Conservation (phyloP, 1,140 invertebrate species). For the Mya arenaria region DNA sequence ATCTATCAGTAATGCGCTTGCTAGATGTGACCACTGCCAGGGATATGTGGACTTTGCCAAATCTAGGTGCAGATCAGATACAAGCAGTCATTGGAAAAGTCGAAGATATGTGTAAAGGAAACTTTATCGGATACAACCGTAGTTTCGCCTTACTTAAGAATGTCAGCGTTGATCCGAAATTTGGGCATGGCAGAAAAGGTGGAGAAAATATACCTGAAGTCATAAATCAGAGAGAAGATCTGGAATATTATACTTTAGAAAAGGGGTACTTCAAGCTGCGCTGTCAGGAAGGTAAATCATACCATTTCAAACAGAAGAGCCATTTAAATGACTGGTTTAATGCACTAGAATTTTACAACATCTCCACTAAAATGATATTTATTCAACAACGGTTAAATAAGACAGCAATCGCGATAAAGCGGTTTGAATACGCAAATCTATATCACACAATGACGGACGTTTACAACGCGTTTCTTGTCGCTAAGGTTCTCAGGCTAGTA, state of each 20-base stretch:
- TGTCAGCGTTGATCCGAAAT: slow-evolving; percentile 56
- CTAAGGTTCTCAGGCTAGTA: slow-evolving; percentile 65
- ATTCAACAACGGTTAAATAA: neutral
- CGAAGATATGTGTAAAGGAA: slow-evolving; percentile 48
- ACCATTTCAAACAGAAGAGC: slow-evolving; percentile 41
- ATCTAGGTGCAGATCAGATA: too few species aligned
- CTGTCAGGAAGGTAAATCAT: slow-evolving; percentile 28
- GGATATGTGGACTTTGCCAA: too few species aligned
- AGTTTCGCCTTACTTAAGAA: slow-evolving; percentile 61
- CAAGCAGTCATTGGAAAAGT: too few species aligned
- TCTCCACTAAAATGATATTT: neutral
- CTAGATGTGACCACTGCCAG: too few species aligned
- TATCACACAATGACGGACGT: slow-evolving; percentile 79
- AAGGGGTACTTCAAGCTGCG: slow-evolving; percentile 67
- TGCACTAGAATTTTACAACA: slow-evolving; percentile 19
- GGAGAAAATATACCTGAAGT: slow-evolving; percentile 73
- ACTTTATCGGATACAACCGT: slow-evolving; percentile 55
- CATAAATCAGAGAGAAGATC: slow-evolving; percentile 70
- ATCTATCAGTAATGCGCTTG: too few species aligned
- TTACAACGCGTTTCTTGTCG: slow-evolving; percentile 75
- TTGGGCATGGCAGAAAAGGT: slow-evolving; percentile 52
- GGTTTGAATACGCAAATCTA: slow-evolving; percentile 78
- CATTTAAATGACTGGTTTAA: slow-evolving; percentile 64
- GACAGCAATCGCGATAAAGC: slow-evolving; percentile 63
- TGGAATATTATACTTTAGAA: slow-evolving; percentile 67